Percentiles rank a stretch among this genome's conserved stretches.
Conservation (phyloP, 2,113 vertebrate species). For the Rallus limicola region DNA sequence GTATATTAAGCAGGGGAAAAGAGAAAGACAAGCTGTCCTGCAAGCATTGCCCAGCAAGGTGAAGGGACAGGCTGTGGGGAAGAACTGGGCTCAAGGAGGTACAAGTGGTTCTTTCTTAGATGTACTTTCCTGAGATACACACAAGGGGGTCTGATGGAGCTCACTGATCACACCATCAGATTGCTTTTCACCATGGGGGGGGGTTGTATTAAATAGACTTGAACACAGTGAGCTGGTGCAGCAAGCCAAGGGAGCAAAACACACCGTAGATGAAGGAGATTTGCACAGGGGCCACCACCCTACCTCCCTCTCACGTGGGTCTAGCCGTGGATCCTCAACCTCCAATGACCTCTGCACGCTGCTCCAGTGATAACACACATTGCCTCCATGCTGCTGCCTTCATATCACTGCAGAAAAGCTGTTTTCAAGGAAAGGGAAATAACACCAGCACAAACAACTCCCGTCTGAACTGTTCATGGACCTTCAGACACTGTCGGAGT, state of each 20-base stretch:
- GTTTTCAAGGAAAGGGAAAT: background rate
- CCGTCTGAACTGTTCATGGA: background rate
- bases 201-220: fast-evolving
- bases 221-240: fast-evolving
- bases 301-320: fast-evolving
- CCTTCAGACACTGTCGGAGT: background rate
- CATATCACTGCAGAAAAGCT: background rate
- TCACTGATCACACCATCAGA: background rate
- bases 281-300: background rate
- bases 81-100: background rate
- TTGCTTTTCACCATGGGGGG: fast-evolving
- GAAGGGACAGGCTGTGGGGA: background rate
- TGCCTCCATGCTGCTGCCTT: fast-evolving
- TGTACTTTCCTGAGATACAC: background rate
- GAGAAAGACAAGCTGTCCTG: background rate
- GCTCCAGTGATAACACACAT: background rate
- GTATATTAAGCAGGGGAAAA: background rate
- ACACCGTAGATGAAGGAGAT: fast-evolving
- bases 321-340: fast-evolving
- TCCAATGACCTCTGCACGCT: fast-evolving
- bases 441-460: background rate
- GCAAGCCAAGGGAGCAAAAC: background rate
- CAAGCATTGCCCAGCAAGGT: background rate
- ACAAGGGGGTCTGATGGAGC: background rate
- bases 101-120: background rate